These are phyloP conservation scores for Chloropsis hardwickii DNA, from an alignment of 2,113 vertebrate species.

Conservation along the genomic window DNA sequence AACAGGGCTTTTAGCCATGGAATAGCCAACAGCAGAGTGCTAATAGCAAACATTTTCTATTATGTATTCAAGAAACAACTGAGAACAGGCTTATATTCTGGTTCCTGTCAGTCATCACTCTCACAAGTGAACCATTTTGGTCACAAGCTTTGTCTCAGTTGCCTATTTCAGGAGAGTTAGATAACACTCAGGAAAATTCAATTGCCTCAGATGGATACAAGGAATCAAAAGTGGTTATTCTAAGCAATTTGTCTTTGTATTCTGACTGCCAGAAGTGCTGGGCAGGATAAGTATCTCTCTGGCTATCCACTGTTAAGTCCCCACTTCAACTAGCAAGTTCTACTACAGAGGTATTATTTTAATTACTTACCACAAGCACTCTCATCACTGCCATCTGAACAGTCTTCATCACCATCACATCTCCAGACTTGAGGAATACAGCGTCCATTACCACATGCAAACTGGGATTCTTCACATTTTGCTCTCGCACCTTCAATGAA, in stretches of 20 bases:
- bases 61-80: background rate
- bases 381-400: slow-evolving; percentile 90
- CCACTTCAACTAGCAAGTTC: background rate
- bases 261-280: background rate
- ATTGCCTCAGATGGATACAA: background rate
- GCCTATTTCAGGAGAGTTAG: background rate
- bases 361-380: slow-evolving; percentile 85
- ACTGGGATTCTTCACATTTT: slow-evolving; percentile 89
- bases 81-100: background rate
- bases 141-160: background rate
- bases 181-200: background rate
- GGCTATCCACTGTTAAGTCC: background rate
- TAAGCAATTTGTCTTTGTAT: background rate
- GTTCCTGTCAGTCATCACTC: background rate
- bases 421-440: slow-evolving; percentile 93
- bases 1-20: background rate
- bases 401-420: slow-evolving; percentile 95
- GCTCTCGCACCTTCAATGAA: slow-evolving; percentile 76
- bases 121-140: background rate
- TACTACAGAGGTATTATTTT: background rate
- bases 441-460: slow-evolving; percentile 91
- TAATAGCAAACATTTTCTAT: background rate
- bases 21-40: background rate
- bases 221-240: background rate
- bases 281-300: background rate